Evolutionary conservation across 1,140 invertebrate species (phyloP).

Genomic region (Ectropis grisescens): DNA sequence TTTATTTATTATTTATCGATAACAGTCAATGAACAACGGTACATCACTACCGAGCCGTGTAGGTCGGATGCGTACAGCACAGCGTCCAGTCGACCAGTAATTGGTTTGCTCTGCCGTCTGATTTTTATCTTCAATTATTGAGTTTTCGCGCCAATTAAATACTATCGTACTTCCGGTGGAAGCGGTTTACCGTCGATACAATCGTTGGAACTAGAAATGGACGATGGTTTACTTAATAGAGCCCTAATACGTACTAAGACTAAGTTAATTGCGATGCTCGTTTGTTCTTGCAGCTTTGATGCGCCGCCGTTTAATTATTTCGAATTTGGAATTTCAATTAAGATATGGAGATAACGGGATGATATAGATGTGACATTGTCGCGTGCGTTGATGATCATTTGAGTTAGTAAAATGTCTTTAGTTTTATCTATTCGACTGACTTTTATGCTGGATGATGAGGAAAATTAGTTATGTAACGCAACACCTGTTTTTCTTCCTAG

Average conservation of each 20-base stretch:
- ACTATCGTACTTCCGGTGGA: conserved; percentile 57
- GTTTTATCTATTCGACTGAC: too few relatives aligned
- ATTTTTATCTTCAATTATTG: conserved; percentile 67
- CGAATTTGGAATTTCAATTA: too few relatives aligned
- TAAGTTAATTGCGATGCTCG: too few relatives aligned
- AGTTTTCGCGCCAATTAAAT: conserved; percentile 68
- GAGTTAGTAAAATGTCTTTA: too few relatives aligned
- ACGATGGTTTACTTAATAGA: conserved; percentile 6
- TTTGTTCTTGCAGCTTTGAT: too few relatives aligned
- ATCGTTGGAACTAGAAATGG: conserved; percentile 30
- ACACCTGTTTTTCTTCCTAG: too few relatives aligned
- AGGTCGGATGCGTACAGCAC: conserved; percentile 43
- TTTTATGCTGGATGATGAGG: too few relatives aligned
- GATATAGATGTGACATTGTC: too few relatives aligned
- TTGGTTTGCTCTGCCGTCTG: conserved; percentile 44
- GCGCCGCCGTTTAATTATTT: too few relatives aligned
- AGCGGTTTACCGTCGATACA: conserved; percentile 30
- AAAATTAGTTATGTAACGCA: too few relatives aligned
- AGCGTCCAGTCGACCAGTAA: conserved; percentile 46
- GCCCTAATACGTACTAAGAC: conserved; percentile 8
- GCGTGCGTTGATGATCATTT: too few relatives aligned
- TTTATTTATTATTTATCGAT: conserved; percentile 10
- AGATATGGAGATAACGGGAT: too few relatives aligned
- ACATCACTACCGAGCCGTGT: conserved; percentile 22
- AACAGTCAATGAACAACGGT: background rate